These are phyloP conservation scores for Donacobius atricapilla DNA, from an alignment of 2,113 vertebrate species.

Conservation along the genomic window DNA sequence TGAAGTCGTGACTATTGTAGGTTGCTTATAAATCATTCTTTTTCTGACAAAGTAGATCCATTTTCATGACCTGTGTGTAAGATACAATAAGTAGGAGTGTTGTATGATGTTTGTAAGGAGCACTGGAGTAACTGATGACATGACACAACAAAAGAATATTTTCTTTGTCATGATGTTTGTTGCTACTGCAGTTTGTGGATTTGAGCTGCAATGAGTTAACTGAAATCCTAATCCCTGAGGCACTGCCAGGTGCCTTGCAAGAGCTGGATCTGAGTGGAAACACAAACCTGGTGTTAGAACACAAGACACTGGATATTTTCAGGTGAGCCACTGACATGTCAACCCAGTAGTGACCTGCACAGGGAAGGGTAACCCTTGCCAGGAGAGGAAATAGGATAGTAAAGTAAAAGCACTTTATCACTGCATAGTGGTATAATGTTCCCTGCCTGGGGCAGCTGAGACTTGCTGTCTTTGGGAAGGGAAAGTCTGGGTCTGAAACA, in stretches of 20 bases:
- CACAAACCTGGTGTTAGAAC: constrained; percentile 88
- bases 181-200: constrained; percentile 84
- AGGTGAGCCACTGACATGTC: constrained; percentile 75
- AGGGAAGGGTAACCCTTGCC: not conserved
- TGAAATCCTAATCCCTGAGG: constrained; percentile 90
- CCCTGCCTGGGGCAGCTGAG: not conserved
- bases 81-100: not conserved
- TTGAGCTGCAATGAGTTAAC: constrained; percentile 94
- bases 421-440: not conserved
- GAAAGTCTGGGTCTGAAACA: not conserved
- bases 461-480: not conserved
- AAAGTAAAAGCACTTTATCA: not conserved
- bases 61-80: not conserved
- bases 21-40: not conserved
- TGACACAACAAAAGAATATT: not conserved
- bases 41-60: not conserved
- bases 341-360: not conserved
- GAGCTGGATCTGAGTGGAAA: constrained; percentile 94
- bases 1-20: not conserved
- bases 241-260: constrained; percentile 84
- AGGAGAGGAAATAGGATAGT: not conserved
- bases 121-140: not conserved
- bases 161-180: constrained; percentile 26
- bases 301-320: constrained; percentile 92
- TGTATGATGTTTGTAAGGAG: not conserved